Conservation (phyloP, 2,797 vertebrate species). For the Eospalax fontanierii region DNA sequence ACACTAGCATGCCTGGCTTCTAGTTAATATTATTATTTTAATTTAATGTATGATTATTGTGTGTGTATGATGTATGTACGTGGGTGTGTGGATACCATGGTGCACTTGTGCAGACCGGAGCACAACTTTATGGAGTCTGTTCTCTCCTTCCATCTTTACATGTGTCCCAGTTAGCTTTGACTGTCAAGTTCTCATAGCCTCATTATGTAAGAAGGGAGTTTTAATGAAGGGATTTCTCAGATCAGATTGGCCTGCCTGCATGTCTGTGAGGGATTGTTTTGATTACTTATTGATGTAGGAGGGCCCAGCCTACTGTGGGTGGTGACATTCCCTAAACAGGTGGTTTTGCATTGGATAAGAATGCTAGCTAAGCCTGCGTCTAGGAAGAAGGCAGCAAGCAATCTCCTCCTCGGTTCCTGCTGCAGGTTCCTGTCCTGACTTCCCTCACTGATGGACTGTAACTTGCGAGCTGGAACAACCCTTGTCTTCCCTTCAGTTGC, state of each 20-base stretch:
- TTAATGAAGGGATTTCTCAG: background rate
- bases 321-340: background rate
- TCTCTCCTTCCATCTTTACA: background rate
- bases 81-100: background rate
- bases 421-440: background rate
- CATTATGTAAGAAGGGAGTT: background rate
- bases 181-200: background rate
- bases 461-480: background rate
- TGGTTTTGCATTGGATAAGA: background rate
- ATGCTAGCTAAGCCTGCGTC: no score
- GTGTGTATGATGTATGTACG: background rate
- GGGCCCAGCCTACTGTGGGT: background rate
- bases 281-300: background rate
- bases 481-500: no score
- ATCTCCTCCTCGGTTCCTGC: background rate
- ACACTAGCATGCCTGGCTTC: no score
- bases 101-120: background rate
- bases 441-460: background rate
- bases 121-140: background rate
- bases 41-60: background rate
- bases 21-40: background rate
- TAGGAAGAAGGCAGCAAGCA: background rate
- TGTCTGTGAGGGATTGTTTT: background rate
- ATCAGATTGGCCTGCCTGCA: no score
- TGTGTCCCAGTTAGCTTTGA: background rate